Base-by-base conservation (phyloP, 2,797 vertebrate genomes). In the Tympanoctomys barrerae region DNA sequence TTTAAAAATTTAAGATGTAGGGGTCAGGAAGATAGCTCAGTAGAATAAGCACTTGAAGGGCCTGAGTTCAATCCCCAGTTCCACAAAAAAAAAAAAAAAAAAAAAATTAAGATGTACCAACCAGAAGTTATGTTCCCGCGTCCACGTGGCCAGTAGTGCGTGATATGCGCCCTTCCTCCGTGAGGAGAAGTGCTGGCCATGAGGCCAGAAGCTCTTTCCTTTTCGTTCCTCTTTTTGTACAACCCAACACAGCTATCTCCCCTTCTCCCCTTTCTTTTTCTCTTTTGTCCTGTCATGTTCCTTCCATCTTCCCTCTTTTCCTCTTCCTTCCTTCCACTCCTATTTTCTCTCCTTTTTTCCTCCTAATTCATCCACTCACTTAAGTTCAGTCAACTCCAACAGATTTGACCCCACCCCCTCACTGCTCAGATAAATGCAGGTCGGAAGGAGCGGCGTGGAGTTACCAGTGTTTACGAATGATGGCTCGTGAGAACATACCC, bases 101-200 rank as follows among this genome's bases (percentile, higher is more conserved):
- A 49, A 7, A 49, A 49, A 54, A 54, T 2, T 54, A 97, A 97
- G 97, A 97, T 96, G 97, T 97, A 97, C 97, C 97, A 95, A 97
- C 97, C 96, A 92, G 83, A 97, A 97, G 96, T 97, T 97, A 97
- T 97, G 97, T 98, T 95, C 96, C 96, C 89, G 96, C 88, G 92
- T 94, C 91, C 95, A 92, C 95, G 95, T 86, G 62, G 80, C 88
- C 96, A 96, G 97, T 96, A 90, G 90, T 97, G 96, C 95, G 83
- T 95, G 96, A 96, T 96, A 97, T 87, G 28, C 61, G 31, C 71
- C 88, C 62, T 95, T 87, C 68, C 91, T 96, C 85, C 91, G 94
- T 1, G 10, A 97, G 96, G 96, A 97, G 97, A 96, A 96, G 88
- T 70, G 26, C 94, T 87, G 54, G 64, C 62, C 28, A 88, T 79